Percentiles rank a stretch among this genome's conserved stretches.
These are phyloP conservation scores for Endomychus coccineus DNA, from an alignment of 2,888 invertebrate species.

Conservation along the genomic window DNA sequence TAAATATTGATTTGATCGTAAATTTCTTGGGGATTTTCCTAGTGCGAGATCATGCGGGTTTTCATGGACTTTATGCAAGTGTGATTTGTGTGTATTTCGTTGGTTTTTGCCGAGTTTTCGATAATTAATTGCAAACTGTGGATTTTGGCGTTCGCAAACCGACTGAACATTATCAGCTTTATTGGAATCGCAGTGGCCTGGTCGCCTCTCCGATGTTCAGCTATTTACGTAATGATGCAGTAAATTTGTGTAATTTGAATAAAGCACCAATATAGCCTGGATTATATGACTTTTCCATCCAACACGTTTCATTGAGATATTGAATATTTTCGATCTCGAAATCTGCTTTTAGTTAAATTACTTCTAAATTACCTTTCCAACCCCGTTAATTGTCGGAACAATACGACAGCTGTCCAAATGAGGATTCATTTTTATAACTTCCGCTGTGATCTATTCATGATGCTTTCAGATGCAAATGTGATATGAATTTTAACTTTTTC, in stretches of 20 bases:
- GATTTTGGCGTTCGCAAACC: conserved; percentile 33
- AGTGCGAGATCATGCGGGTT: conserved; percentile 25
- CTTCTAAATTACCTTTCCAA: too few relatives aligned
- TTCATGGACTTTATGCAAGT: conserved; percentile 30
- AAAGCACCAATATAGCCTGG: conserved; percentile 7
- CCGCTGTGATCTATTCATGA: too few relatives aligned
- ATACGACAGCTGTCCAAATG: too few relatives aligned
- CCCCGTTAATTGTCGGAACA: too few relatives aligned
- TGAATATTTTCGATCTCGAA: too few relatives aligned
- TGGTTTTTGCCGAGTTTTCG: conserved; percentile 25
- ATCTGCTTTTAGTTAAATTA: too few relatives aligned
- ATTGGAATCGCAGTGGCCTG: conserved; percentile 31
- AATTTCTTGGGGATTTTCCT: conserved; percentile 35
- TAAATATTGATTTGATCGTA: conserved; percentile 39
- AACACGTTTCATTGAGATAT: too few relatives aligned
- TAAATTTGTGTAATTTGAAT: conserved; percentile 38
- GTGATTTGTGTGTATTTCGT: conserved; percentile 32
- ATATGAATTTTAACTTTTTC: too few relatives aligned
- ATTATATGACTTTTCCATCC: too few relatives aligned
- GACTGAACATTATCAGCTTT: conserved; percentile 38
- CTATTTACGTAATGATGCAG: conserved; percentile 40
- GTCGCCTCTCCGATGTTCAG: conserved; percentile 24
- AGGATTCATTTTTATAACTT: too few relatives aligned
- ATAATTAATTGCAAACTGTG: conserved; percentile 35
- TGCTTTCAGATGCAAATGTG: too few relatives aligned